A percentile compares a stretch with the other conserved stretches of the same genome.
phyloP scores from a whole-genome alignment of 2,888 invertebrate species.

The Andrena flavipes region DNA sequence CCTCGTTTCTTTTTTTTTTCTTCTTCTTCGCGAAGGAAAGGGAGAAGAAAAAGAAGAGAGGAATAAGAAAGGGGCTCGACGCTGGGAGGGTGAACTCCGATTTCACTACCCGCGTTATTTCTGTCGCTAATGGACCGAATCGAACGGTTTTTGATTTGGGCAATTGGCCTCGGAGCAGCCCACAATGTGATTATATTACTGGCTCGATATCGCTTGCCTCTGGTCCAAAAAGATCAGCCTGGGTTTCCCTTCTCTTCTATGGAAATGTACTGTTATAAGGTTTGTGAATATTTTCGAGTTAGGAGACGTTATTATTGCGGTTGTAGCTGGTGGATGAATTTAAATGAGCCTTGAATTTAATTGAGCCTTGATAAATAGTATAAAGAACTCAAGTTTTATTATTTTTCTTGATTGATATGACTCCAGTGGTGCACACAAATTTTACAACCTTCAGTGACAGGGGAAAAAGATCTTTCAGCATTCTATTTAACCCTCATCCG shows the following conservation, averaged over 20 bases:
- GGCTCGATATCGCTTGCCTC: not conserved
- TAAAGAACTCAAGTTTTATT: too few species aligned
- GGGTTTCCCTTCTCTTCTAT: too few species aligned
- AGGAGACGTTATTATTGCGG: too few species aligned
- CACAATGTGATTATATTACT: not conserved
- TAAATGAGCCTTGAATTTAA: too few species aligned
- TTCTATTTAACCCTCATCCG: not conserved
- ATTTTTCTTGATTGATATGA: not conserved
- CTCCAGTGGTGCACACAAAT: not conserved
- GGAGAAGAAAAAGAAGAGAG: not conserved
- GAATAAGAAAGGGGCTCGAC: not conserved
- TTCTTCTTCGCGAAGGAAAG: too few species aligned
- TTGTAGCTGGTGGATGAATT: too few species aligned
- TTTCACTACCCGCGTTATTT: slow-evolving; percentile 10
- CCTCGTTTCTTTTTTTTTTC: too few species aligned
- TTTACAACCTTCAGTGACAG: not conserved
- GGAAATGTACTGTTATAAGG: too few species aligned
- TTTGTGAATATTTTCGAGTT: too few species aligned
- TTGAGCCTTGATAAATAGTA: too few species aligned
- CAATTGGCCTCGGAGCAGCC: not conserved
- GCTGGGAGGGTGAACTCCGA: not conserved
- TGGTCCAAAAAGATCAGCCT: not conserved
- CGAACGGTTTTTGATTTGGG: not conserved
- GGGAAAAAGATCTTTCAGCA: not conserved
- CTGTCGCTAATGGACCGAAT: not conserved